A percentile compares a stretch with the other conserved stretches of the same genome.
These are phyloP conservation scores for Yponomeuta cagnagella DNA, from an alignment of 2,888 invertebrate genomes.

Conservation along the genomic window DNA sequence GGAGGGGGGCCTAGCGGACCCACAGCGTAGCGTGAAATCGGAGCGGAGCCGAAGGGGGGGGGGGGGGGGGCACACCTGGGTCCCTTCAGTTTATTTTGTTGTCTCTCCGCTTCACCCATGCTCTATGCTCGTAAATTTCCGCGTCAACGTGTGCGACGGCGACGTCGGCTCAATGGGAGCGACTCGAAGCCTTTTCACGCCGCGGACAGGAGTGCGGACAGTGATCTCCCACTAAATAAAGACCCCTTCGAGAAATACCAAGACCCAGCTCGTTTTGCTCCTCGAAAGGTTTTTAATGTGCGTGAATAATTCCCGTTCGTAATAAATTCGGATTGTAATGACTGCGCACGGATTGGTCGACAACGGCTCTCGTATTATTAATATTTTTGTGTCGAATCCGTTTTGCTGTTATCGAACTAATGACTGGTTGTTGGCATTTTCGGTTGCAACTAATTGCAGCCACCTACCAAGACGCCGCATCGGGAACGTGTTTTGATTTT, in stretches of 20 bases:
- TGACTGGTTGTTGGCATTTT: slow-evolving; percentile 54
- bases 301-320: slow-evolving; percentile 70
- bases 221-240: neutral
- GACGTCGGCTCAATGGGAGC: slow-evolving; percentile 26
- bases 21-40: slow-evolving; percentile 58
- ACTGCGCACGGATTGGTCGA: slow-evolving; percentile 57
- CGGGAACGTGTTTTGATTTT: slow-evolving; percentile 40
- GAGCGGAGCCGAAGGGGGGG: slow-evolving; percentile 36
- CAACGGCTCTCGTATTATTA: slow-evolving; percentile 47
- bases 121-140: slow-evolving; percentile 73
- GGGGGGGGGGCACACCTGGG: slow-evolving; percentile 62
- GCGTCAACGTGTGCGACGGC: slow-evolving; percentile 70
- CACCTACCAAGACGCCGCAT: slow-evolving; percentile 42
- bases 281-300: slow-evolving; percentile 50
- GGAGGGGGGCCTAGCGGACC: slow-evolving; percentile 40
- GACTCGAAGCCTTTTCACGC: slow-evolving; percentile 70
- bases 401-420: slow-evolving; percentile 22
- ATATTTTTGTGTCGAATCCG: slow-evolving; percentile 36
- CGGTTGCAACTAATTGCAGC: slow-evolving; percentile 39
- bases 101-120: slow-evolving; percentile 56
- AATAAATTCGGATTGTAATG: slow-evolving; percentile 72
- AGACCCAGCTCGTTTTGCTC: slow-evolving; percentile 29
- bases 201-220: slow-evolving; percentile 24
- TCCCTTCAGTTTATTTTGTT: slow-evolving; percentile 67
- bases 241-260: slow-evolving; percentile 34